Base-by-base conservation (phyloP, 2,797 vertebrate species). In the Crocodylus rhombifer region DNA sequence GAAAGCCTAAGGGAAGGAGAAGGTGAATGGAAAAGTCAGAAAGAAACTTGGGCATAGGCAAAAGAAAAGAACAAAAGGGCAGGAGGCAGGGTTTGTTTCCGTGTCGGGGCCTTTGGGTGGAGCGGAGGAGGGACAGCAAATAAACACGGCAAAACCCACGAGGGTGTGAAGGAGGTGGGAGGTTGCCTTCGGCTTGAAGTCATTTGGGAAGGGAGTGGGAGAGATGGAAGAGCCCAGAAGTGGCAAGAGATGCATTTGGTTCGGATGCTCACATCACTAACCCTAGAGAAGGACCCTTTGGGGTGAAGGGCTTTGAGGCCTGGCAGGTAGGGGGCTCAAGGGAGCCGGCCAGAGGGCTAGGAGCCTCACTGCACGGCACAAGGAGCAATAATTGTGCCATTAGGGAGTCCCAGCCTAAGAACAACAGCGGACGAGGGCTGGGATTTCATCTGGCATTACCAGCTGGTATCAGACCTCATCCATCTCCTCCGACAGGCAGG, bases 181-280 rank as follows among this genome's bases (percentile, higher is more conserved):
- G 42, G 42, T 42, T 42, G 75, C 26, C 10, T 86, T 51, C 20
- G 20, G 17, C 21, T 55, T 69, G 76, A 60, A 80, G 64, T 28
- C 64, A 62, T 18, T 25, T 56, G 62, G 42, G 25, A 78, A 76
- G 33, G 30, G n/a, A 18, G 20, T 1, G 2, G 42, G 11, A 0
- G 0, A 17, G 80, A 63, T 12, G 65, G 23, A 5, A 42, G 11
- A 42, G 61, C n/a, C 16, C 0, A 0, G n/a, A 8, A 6, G 73
- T 56, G 14, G 64, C 33, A 30, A 33, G 8, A 67, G 63, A 26
- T 9, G 42, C 42, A 42, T 42, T 42, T 36, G 14, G 30, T 21
- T 89, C 60, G 67, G 69, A 42, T 8, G 42, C 42, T 8, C 42
- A 8, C 42, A 42, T 42, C 8, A 8, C 42, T 25, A 88, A 5